Conservation (phyloP, 2,797 vertebrate species). For the Poeciliopsis paucimaculata region DNA sequence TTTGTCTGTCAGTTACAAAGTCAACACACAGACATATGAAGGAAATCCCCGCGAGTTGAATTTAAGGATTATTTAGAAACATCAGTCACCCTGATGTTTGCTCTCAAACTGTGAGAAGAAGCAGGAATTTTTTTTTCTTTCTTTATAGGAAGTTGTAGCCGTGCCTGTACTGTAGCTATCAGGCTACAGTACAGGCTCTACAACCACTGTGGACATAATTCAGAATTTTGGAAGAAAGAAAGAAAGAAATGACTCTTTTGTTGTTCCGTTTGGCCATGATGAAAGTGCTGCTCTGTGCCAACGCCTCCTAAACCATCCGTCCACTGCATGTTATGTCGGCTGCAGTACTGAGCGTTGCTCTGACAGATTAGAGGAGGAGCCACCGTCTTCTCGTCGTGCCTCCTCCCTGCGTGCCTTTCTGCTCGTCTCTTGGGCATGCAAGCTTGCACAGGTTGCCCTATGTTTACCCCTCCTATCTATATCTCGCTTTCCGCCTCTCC, state of each 20-base stretch:
- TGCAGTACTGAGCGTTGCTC: background rate
- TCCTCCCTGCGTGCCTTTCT: slow-evolving; percentile 69
- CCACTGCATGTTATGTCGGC: background rate
- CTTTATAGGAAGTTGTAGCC: no score
- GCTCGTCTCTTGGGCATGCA: slow-evolving; percentile 68
- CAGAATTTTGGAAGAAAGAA: background rate
- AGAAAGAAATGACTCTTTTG: background rate
- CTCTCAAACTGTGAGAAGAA: background rate
- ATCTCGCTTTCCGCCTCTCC: slow-evolving; percentile 20
- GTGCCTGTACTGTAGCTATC: no score
- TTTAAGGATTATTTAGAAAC: background rate
- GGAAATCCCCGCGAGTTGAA: background rate
- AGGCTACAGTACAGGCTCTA: background rate
- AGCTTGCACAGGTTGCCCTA: slow-evolving; percentile 69
- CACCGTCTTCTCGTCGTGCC: slow-evolving; percentile 59
- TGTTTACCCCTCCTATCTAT: slow-evolving; percentile 61
- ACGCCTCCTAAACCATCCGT: background rate
- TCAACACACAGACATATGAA: background rate
- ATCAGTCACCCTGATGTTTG: background rate
- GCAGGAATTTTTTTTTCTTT: background rate
- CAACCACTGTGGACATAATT: background rate
- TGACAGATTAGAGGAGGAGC: slow-evolving; percentile 34
- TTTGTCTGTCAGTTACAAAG: background rate
- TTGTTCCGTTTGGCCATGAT: background rate
- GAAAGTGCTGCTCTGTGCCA: background rate